These are phyloP conservation scores for Listrodromus nycthemerus DNA, from an alignment of 2,888 invertebrate species.

Conservation along the genomic window DNA sequence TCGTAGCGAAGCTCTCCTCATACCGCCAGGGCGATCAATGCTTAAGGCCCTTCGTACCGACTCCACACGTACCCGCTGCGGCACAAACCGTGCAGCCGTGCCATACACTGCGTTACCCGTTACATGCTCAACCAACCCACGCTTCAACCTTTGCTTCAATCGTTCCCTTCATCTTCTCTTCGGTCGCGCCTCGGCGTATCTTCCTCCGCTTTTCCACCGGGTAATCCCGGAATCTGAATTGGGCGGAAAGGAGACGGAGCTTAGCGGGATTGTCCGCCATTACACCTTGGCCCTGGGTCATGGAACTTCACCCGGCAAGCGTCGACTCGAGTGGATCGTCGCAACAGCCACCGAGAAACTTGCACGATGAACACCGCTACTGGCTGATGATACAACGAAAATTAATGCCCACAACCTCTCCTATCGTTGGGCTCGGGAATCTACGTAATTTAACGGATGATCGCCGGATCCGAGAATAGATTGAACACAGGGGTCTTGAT, in stretches of 20 bases:
- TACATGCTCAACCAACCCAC: conserved; percentile 67
- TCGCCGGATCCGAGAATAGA: conserved; percentile 26
- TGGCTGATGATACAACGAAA: conserved; percentile 46
- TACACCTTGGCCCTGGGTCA: conserved; percentile 46
- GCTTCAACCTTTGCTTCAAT: conserved; percentile 62
- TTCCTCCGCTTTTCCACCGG: conserved; percentile 22
- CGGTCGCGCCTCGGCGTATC: conserved; percentile 74
- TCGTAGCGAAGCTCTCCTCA: conserved; percentile 78
- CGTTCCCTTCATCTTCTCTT: conserved; percentile 29
- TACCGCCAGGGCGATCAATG: conserved; percentile 82
- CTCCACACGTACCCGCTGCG: conserved; percentile 62
- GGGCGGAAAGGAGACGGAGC: conserved; percentile 82
- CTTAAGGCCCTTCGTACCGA: conserved; percentile 81
- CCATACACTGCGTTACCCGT: conserved; percentile 49
- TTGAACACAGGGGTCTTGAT: conserved; percentile 26
- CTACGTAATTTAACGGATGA: conserved; percentile 51
- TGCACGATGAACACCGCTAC: background rate
- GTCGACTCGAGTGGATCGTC: conserved; percentile 29
- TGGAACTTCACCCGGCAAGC: conserved; percentile 47
- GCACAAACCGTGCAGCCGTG: conserved; percentile 47
- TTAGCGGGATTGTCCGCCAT: conserved; percentile 59
- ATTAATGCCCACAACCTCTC: conserved; percentile 43
- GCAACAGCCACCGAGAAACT: background rate
- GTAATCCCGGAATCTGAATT: conserved; percentile 71
- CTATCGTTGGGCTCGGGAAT: conserved; percentile 10